Base-by-base conservation (phyloP, 92 coral and sea anemone species). In the Desmophyllum pertusum region DNA sequence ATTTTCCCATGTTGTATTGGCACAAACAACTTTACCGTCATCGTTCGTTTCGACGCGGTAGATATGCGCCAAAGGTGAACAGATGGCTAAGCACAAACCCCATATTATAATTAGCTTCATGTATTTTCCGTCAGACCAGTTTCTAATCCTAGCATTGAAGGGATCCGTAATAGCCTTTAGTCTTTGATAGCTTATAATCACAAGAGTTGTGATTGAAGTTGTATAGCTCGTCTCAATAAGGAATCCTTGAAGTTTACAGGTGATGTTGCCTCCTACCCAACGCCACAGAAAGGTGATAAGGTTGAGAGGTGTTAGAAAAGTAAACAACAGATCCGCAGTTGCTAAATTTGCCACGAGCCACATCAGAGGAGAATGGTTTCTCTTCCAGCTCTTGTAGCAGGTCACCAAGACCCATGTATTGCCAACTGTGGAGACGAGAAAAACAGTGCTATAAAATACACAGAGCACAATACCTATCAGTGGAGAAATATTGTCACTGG, bases 191-290 rank as follows among this genome's bases (percentile, higher is more conserved):
- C 88, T 78, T 50, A 84, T 84, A 0, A 65, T 17, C 3, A 76
- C 76, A 38, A 84, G 81, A 6, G 88, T 84, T 3, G 80, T 52
- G 29, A 84, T 75, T 13, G 88, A 84, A 45, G 81, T 33, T 43
- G 82, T 75, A 31, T 84, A 84, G 65, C 66, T 55, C 10, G 88
- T 35, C 40, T 84, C 88, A 21, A 84, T 70, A n/a, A 84, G 81
- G 31, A 84, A 84, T 11, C 88, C 88, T 25, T 84, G 88, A 65
- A 76, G 38, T 45, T 84, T 84, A 67, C 88, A 84, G 1, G 82
- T 75, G 31, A 8, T 27, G 46, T 84, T 23, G 3, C 88, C 88
- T 30, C 88, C 88, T 23, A 66, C 57, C 88, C 88, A 84, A 19
- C 59, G 81, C 52, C 73, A 53, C n/a, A 53, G 4, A 51, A 72